Evolutionary conservation across 2,888 invertebrate species (phyloP), one percentile per base, ranked within the genome.

Genomic region (Phortica magna): DNA sequence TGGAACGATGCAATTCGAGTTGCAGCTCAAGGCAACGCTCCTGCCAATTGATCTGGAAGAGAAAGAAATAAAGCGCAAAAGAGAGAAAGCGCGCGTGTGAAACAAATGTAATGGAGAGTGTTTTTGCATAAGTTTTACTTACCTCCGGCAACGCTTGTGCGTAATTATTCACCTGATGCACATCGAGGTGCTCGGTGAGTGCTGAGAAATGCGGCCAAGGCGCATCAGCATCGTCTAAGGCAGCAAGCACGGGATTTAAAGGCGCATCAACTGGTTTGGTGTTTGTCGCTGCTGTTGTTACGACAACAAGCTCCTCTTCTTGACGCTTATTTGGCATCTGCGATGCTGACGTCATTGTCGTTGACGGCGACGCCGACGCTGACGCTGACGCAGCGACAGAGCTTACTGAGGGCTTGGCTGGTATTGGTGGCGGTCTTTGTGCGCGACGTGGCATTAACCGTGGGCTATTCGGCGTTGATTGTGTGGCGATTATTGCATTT

Each of bases 21-120:
- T 98, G 97, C 83, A 98, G 92, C 90, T 96, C 96, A 87, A 97
- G 92, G 89, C 97, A 98, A 76, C 96, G 93, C 92, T 97, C 97
- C 92, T 97, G 96, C 98, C 97, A 98, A 92, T 97, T 96, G 88
- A 96, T 94, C 92, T 92, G 78, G 17, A 80, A 74, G 48, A 48
- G 48, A 2, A 14, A 14, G 48, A 1, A 48, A 48, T 2, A 0
- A 12, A 48, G 48, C 48, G 48, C 48, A 48, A 14, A 1, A 48
- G 7, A 6, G 9, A 48, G 48, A 48, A 5, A n/a, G n/a, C n/a
- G n/a, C n/a, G n/a, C n/a, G n/a, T n/a, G n/a, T n/a, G n/a, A n/a
- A 43, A 43, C 43, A 7, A 43, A 7, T 6, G 43, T 7, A 43
- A 12, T 9, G 48, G 5, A 42, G 7, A 31, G 14, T 22, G 43